phyloP scores from a whole-genome alignment of 2,888 invertebrate species.

The Aelia acuminata region DNA sequence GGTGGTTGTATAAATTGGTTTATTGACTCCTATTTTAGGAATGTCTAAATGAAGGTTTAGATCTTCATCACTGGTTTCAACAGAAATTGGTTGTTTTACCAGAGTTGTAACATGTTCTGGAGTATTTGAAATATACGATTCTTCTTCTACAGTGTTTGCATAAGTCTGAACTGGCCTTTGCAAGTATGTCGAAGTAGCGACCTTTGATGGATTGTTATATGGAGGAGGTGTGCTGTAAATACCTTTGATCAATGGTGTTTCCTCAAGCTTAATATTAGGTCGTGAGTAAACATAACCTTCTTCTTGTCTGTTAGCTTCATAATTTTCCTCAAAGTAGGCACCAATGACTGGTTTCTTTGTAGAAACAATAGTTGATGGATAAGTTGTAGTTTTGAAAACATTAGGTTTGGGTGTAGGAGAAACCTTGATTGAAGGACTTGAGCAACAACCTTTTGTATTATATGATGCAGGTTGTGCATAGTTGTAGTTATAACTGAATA shows the following conservation, averaged over 20 bases:
- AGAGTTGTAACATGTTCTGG: constrained; percentile 54
- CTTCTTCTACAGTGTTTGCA: constrained; percentile 64
- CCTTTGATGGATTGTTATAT: constrained; percentile 57
- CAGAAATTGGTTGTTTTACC: constrained; percentile 36
- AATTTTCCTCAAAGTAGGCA: constrained; percentile 64
- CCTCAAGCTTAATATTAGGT: constrained; percentile 59
- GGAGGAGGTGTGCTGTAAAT: constrained; percentile 60
- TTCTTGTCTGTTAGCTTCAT: constrained; percentile 59
- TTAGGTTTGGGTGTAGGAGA: constrained; percentile 7
- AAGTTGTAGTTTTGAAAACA: constrained; percentile 21
- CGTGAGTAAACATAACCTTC: constrained; percentile 55
- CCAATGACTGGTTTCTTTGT: constrained; percentile 59
- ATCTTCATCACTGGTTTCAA: constrained; percentile 62
- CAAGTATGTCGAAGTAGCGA: constrained; percentile 57
- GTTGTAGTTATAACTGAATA: constrained; percentile 60
- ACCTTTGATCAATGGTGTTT: constrained; percentile 35
- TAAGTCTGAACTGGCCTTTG: constrained; percentile 62
- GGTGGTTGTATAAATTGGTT: constrained; percentile 44
- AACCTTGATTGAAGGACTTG: constrained; percentile 43
- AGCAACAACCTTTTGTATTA: constrained; percentile 42
- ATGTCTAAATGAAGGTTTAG: constrained; percentile 63
- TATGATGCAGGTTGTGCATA: constrained; percentile 45
- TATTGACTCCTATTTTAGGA: constrained; percentile 59
- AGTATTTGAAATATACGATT: constrained; percentile 61
- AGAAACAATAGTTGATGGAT: constrained; percentile 43